Base-by-base conservation (phyloP, 2,888 invertebrate species). In the Ernsta delagoae region DNA sequence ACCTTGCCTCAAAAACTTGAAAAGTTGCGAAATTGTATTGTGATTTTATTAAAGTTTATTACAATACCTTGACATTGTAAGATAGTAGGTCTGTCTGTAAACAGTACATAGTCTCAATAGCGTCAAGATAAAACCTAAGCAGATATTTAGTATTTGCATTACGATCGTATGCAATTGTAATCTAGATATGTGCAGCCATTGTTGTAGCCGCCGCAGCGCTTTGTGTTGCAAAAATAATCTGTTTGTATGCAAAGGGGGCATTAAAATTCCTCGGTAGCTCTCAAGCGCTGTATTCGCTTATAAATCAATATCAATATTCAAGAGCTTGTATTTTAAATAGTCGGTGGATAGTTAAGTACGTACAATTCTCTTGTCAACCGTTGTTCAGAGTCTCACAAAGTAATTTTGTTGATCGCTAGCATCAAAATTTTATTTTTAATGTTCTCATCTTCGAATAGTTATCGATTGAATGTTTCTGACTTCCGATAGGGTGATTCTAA, bases 231-330 rank as follows among this genome's bases (percentile, higher is more conserved):
- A 84, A 85, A 86, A 85, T 85, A 81, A 73, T 85, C 83, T 84
- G 85, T 90, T 90, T 91, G 89, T 90, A 91, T 92, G 91, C 89
- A 88, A 92, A 91, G 86, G 73, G 66, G 69, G 71, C 71, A 85
- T 90, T 88, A 83, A 79, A 86, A 91, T 90, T 87, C 90, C 77
- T 76, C 75, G 72, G 70, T 59, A 73, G 76, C 73, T 65, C 66
- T 72, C 72, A 71, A 74, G 77, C 71, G 75, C 69, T 48, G 76
- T 75, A 74, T 67, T 77, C 71, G 70, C 68, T 77, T 78, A 76
- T 79, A 80, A 79, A 86, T 89, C 87, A 89, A 89, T 89, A 89
- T 88, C 87, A 89, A 89, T 89, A 89, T 88, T 85, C 87, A 88
- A 41, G 50, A 57, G 62, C 48, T 68, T 11, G 60, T 61, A 67